Percentiles rank a stretch among this genome's conserved stretches.
Evolutionary conservation across 2,797 vertebrate genomes (phyloP).

Genomic region (Nothura maculosa): DNA sequence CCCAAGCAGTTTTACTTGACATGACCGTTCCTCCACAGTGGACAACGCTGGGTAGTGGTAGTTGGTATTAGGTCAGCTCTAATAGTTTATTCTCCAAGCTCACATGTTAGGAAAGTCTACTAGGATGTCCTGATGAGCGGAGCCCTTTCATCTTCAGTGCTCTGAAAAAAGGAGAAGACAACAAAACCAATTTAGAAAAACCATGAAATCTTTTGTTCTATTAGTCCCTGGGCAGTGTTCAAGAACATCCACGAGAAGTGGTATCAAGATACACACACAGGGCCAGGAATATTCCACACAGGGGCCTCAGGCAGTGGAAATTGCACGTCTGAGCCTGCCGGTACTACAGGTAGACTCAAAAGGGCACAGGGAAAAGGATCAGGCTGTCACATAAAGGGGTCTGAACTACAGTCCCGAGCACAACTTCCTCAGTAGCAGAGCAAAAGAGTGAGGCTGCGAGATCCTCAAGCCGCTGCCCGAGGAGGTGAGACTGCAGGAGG

Average conservation of each 20-base stretch:
- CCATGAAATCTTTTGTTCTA: neutral
- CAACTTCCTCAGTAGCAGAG: neutral
- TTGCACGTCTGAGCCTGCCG: neutral
- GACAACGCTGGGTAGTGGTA: neutral
- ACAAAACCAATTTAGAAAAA: neutral
- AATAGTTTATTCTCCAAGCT: constrained; percentile 42
- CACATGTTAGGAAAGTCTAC: neutral
- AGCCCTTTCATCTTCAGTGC: constrained; percentile 80
- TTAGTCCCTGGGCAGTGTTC: neutral
- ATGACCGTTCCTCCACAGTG: neutral
- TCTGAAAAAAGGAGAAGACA: constrained; percentile 62
- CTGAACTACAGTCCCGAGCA: neutral
- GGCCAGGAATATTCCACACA: neutral
- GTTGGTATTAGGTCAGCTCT: constrained; percentile 35
- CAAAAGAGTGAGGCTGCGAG: neutral
- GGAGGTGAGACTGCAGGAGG: neutral
- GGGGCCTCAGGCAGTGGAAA: neutral
- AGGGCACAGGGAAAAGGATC: neutral
- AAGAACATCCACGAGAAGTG: neutral
- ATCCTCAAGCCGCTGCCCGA: neutral
- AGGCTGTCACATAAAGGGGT: neutral
- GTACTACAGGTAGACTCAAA: neutral
- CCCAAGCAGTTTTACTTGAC: neutral
- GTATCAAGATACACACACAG: neutral
- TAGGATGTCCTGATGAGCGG: constrained; percentile 81